These are phyloP conservation scores for Gorilla gorilla DNA, from an alignment of 2,113 vertebrate genomes.

Conservation along the genomic window DNA sequence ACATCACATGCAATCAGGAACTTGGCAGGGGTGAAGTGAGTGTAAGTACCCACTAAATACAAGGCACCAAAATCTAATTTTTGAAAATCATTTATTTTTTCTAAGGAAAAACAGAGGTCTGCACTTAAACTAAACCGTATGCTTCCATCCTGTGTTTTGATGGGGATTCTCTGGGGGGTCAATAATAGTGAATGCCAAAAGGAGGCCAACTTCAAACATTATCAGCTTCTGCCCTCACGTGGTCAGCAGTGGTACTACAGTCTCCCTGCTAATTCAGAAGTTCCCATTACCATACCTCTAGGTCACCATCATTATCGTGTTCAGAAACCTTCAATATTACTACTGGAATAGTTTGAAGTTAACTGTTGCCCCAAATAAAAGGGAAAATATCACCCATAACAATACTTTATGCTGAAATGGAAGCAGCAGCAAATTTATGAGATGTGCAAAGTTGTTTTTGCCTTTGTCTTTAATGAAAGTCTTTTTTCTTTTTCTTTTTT, in stretches of 20 bases:
- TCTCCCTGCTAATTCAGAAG: neutral
- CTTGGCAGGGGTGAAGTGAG: neutral
- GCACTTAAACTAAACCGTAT: neutral
- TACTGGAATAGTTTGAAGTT: neutral
- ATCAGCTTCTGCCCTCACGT: conserved; percentile 48
- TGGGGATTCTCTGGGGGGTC: neutral
- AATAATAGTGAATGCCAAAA: neutral
- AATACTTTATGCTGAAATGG: neutral
- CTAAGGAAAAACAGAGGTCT: neutral
- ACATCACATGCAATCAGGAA: neutral
- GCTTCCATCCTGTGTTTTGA: neutral
- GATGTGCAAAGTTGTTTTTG: neutral
- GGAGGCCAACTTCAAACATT: conserved; percentile 23
- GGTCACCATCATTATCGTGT: neutral
- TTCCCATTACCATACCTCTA: neutral
- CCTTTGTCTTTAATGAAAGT: conserved; percentile 30
- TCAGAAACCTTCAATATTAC: neutral
- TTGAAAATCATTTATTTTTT: neutral
- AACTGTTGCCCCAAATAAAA: neutral
- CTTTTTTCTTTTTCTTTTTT: neutral
- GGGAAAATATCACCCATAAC: neutral
- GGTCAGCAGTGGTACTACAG: neutral
- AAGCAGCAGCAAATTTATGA: neutral
- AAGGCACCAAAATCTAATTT: neutral
- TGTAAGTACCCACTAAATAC: neutral